Base-by-base conservation (phyloP, 2,113 vertebrate genomes). In the Otis tarda region DNA sequence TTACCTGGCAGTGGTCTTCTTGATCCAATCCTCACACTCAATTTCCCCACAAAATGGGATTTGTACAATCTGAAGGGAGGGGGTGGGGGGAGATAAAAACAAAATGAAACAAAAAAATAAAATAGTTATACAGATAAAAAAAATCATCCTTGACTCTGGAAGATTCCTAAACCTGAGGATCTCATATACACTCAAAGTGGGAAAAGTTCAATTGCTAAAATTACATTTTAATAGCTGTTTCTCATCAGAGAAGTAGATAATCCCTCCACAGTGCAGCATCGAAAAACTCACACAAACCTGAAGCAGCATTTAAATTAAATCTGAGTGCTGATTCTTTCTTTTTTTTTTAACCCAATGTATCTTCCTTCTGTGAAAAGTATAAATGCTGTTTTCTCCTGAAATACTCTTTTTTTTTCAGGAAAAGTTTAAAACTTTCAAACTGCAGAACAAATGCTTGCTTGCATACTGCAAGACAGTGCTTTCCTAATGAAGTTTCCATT, bases 1-100 rank as follows among this genome's bases (percentile, higher is more conserved):
- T 97, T 98, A 99, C 99, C 99, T 99, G 94, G 99, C 98, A 77
- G 99, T 99, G 85, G 94, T 99, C 98, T 99, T 99, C 98, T 99
- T 99, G 95, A 99, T 99, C 99, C 99, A 99, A 59, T 99, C 99
- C 95, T 99, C 99, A 0, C 99, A 99, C 22, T 99, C 98, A 14
- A 98, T 99, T 93, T 98, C 98, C 53, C 99, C 99, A 98, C 99
- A 99, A 97, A 99, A 99, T 23, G 99, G 99, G 94, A 99, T 99
- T 98, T 99, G 99, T 47, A 98, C 98, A 67, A 99, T 99, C 99
- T 99, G 90, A 77, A 10, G 84, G 83, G 65, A 25, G 49, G 8
- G 20, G 22, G 23, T 39, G 39, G 39, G 39, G 39, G 39, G 39
- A 39, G 39, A 39, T 12, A 39, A 39, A 39, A 39, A 10, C 39